These are phyloP conservation scores for Cryptoprocta ferox DNA, from an alignment of 2,797 vertebrate species.

Conservation along the genomic window DNA sequence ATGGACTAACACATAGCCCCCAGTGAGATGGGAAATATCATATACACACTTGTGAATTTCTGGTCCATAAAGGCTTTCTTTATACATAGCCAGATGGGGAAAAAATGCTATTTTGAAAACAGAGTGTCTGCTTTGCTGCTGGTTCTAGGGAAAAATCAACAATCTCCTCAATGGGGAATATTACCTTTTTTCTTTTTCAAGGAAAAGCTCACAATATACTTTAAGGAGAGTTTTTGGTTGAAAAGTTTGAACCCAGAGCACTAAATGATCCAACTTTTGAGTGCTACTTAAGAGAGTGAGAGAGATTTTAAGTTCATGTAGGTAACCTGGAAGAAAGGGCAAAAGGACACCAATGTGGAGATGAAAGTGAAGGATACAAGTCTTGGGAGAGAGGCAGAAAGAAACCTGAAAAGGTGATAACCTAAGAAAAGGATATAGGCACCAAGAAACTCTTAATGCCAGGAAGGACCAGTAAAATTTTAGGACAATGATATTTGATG, in stretches of 20 bases:
- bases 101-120: background rate
- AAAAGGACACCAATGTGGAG: background rate
- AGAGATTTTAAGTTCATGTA: conserved; percentile 12
- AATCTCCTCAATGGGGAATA: background rate
- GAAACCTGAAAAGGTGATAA: background rate
- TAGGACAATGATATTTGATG: background rate
- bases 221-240: background rate
- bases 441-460: background rate
- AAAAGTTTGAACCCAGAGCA: background rate
- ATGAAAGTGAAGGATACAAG: background rate
- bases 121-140: background rate
- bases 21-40: background rate
- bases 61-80: background rate
- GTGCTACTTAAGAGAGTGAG: background rate
- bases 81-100: background rate
- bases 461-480: background rate
- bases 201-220: background rate
- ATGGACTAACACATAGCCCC: background rate
- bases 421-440: background rate
- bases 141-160: background rate
- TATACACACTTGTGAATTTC: background rate
- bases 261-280: background rate
- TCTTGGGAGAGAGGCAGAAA: background rate
- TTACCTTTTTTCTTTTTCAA: background rate
- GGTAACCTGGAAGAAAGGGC: background rate